Evolutionary conservation across 2,888 invertebrate genomes (phyloP).

Genomic region (Drosophila sordidapex): DNA sequence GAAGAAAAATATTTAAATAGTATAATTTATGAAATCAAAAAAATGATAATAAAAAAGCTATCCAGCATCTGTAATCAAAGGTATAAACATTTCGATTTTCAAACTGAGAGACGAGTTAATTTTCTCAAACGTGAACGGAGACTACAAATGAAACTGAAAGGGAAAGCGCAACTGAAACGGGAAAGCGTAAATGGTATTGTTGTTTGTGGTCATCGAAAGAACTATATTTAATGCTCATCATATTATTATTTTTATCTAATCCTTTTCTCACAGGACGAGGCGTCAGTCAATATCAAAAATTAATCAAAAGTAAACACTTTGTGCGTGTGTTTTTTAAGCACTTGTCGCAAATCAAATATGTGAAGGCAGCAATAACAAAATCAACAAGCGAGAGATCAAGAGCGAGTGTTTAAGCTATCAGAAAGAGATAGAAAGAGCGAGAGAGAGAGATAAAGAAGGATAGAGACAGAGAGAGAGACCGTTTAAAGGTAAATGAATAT

Average conservation of each 20-base stretch:
- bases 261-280: constrained; percentile 8
- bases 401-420: neutral
- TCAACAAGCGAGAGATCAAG: neutral
- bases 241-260: neutral
- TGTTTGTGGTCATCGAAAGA: neutral
- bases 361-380: constrained; percentile 30
- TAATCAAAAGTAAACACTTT: constrained; percentile 23
- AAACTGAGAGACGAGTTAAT: neutral
- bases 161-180: neutral
- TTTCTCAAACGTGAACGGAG: neutral
- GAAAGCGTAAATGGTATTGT: constrained; percentile 7
- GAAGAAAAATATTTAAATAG: neutral
- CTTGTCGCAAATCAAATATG: constrained; percentile 32
- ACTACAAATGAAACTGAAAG: neutral
- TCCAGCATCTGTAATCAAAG: neutral
- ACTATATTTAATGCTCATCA: constrained; percentile 1
- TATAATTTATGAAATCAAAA: too few species aligned
- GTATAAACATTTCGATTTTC: neutral
- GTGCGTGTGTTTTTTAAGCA: neutral
- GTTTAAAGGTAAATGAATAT: constrained; percentile 61
- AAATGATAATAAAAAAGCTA: too few species aligned
- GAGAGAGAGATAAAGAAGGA: neutral
- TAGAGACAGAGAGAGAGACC: constrained; percentile 7
- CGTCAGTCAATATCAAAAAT: neutral
- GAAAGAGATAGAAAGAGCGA: neutral